Evolutionary conservation across 2,797 vertebrate genomes (phyloP), one percentile per base, ranked within the genome.

Genomic region (Malacoctenus gilli): DNA sequence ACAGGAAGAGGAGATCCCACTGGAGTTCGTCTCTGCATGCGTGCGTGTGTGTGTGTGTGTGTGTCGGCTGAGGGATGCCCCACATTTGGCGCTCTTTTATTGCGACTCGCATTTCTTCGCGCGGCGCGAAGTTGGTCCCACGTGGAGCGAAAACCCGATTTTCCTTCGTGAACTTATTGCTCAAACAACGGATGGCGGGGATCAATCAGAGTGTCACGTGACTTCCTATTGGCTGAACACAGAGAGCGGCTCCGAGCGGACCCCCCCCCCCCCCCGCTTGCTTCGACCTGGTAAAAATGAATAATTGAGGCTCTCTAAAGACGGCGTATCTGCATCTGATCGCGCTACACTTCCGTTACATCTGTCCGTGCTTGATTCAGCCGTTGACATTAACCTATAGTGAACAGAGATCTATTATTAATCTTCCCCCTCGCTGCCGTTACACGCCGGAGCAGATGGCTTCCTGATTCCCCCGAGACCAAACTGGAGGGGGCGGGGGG

Each of bases 1-100:
- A 87, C 80, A 86, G 83, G 85, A 90, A 85, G 80, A 63, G 53
- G 40, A 61, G 62, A 58, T 86, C 80, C 82, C 82, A 74, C 47
- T 38, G 77, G 81, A 48, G 38, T 22, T 20, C 22, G 32, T 35
- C 40, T 43, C 11, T 23, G 20, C 22, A 38, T 50, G 32, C 35
- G 25, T 23, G 32, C 31, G 47, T 38, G 25, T 23, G 32, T 35
- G 47, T 49, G 55, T 59, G 31, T 38, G 51, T 5, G 31, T 5
- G 12, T 4, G 20, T 16, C 55, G 32, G 53, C 34, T 35, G 46
- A 72, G 58, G 25, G 47, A 42, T 72, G 69, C 35, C 44, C 67
- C 31, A 73, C 46, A 75, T 80, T 46, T 48, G 11, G n/a, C 62
- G 11, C 34, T 41, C 13, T 43, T 65, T 61, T 39, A 41, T 34